phyloP scores from a whole-genome alignment of 2,113 vertebrate species.

The Alaudala cheleensis region DNA sequence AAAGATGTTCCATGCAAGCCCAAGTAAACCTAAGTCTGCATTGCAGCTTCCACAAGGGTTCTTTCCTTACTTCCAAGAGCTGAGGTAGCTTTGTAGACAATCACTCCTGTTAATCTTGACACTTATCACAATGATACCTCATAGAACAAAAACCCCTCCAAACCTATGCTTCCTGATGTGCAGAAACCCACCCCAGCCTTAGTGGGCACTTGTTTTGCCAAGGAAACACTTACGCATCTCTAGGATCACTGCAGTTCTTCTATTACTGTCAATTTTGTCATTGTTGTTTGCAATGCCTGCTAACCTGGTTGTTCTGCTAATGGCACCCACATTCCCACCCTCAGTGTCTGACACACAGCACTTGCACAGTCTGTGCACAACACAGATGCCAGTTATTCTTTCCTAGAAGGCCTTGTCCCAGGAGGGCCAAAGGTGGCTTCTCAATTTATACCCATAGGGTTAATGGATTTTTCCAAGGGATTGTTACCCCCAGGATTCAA shows the following conservation, averaged over 20 bases:
- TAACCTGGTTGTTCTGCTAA: not conserved
- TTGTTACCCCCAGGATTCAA: not conserved
- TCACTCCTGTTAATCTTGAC: not conserved
- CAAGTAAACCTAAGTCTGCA: not conserved
- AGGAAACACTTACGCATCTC: not conserved
- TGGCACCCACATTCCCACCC: not conserved
- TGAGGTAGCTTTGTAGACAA: not conserved
- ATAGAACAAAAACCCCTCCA: not conserved
- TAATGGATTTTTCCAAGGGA: not conserved
- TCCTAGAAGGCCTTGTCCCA: not conserved
- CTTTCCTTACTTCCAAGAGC: not conserved
- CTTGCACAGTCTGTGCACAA: not conserved
- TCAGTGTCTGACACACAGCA: fast-evolving
- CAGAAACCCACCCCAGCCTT: not conserved
- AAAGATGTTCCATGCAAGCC: not conserved
- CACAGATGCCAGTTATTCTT: not conserved
- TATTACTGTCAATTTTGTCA: not conserved
- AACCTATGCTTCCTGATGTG: not conserved
- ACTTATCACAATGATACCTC: not conserved
- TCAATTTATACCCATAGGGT: not conserved
- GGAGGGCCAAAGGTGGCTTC: not conserved
- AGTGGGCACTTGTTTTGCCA: not conserved
- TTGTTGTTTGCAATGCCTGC: not conserved
- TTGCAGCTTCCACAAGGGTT: not conserved
- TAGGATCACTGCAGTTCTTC: not conserved